A percentile compares a stretch with the other conserved stretches of the same genome.
These are phyloP conservation scores for Callosobruchus maculatus DNA, from an alignment of 2,888 invertebrate genomes.

Conservation along the genomic window DNA sequence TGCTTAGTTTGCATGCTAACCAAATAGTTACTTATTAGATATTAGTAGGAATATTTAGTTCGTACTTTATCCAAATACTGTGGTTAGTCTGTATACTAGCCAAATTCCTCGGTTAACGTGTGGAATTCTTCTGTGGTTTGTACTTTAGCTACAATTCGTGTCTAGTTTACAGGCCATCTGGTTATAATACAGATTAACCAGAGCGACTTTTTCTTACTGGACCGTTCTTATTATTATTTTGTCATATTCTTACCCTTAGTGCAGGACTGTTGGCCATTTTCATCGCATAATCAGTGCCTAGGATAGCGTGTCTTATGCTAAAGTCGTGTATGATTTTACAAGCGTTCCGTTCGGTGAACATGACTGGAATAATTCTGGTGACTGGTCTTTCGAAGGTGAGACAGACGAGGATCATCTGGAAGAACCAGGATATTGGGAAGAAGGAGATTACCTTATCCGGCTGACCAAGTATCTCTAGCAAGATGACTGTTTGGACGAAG, in stretches of 20 bases:
- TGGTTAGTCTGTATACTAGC: too few species aligned
- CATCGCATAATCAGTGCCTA: conserved; percentile 34
- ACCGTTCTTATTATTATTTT: background rate
- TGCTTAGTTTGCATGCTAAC: too few species aligned
- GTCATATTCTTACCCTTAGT: conserved; percentile 28
- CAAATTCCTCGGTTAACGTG: too few species aligned
- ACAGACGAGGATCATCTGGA: conserved; percentile 35
- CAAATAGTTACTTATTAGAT: too few species aligned
- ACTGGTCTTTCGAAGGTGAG: conserved; percentile 31
- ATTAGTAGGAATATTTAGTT: too few species aligned
- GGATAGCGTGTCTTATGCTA: conserved; percentile 32
- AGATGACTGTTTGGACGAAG: conserved; percentile 26
- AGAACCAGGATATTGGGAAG: conserved; percentile 36
- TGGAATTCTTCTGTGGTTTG: too few species aligned
- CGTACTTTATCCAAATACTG: too few species aligned
- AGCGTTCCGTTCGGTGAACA: conserved; percentile 33
- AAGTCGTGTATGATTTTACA: conserved; percentile 40
- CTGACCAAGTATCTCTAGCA: conserved; percentile 25
- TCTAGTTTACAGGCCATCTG: too few species aligned
- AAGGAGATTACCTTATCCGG: conserved; percentile 35
- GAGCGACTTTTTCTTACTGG: too few species aligned
- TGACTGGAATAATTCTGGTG: conserved; percentile 30
- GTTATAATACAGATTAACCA: too few species aligned
- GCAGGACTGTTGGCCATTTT: conserved; percentile 33
- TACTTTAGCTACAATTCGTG: too few species aligned